These are phyloP conservation scores for Xenopus borealis DNA, from an alignment of 2,113 vertebrate genomes.

Conservation along the genomic window DNA sequence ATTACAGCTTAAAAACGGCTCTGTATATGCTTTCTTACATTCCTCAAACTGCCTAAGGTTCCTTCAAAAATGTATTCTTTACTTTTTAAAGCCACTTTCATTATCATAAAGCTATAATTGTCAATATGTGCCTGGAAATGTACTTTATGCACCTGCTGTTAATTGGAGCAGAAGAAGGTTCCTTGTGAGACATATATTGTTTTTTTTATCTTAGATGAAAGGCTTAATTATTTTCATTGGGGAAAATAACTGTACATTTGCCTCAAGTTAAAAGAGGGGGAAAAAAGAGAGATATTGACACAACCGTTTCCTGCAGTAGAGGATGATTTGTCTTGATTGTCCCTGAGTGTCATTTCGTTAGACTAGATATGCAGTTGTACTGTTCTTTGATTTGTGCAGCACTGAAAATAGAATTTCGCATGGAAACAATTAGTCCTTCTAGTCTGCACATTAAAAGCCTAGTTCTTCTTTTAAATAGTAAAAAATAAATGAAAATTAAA, in stretches of 20 bases:
- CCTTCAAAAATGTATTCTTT: slow-evolving; percentile 41
- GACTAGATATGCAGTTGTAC: too few relatives aligned
- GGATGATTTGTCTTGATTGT: too few relatives aligned
- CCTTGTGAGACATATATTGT: slow-evolving; percentile 48
- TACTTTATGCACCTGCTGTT: slow-evolving; percentile 55
- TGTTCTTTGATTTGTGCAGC: too few relatives aligned
- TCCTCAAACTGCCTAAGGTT: slow-evolving; percentile 32
- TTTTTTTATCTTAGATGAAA: slow-evolving; percentile 62
- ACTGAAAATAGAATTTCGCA: too few relatives aligned
- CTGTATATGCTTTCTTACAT: slow-evolving; percentile 23
- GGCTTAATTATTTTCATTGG: slow-evolving; percentile 65
- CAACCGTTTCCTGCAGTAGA: slow-evolving; percentile 17
- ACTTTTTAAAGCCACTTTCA: slow-evolving; percentile 41
- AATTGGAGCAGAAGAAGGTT: slow-evolving; percentile 59
- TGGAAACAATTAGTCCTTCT: too few relatives aligned
- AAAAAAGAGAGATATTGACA: slow-evolving; percentile 9
- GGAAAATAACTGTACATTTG: slow-evolving; percentile 60
- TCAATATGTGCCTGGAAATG: slow-evolving; percentile 56
- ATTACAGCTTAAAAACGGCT: slow-evolving; percentile 3
- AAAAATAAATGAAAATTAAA: too few relatives aligned
- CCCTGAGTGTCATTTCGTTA: too few relatives aligned
- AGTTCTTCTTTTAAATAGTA: too few relatives aligned
- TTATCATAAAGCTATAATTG: slow-evolving; percentile 55
- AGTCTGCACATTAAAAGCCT: too few relatives aligned
- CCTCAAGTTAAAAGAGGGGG: slow-evolving; percentile 56